These are phyloP conservation scores for Corythaixoides concolor DNA, from an alignment of 2,113 vertebrate genomes.

Conservation along the genomic window DNA sequence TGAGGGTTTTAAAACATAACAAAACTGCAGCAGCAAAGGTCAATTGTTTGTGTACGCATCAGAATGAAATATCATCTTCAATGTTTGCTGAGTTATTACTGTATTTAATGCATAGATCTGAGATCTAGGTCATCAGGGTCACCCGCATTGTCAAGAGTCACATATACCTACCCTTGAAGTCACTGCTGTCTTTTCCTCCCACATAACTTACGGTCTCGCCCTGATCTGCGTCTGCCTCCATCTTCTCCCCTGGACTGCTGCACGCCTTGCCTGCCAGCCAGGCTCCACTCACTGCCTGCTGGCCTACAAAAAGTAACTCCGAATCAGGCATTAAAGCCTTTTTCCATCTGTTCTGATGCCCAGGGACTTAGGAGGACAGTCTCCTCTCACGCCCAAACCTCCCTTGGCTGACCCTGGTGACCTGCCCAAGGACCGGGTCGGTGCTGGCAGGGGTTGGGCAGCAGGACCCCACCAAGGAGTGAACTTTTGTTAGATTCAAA, in stretches of 20 bases:
- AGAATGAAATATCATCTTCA: background rate
- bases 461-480: background rate
- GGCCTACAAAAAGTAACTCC: background rate
- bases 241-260: background rate
- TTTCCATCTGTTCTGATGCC: background rate
- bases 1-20: background rate
- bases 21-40: background rate
- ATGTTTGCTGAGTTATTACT: background rate
- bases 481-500: background rate
- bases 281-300: too few relatives aligned
- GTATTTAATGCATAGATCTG: background rate
- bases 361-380: too few relatives aligned
- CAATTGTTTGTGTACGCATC: background rate
- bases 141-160: background rate
- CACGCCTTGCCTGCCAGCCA: background rate
- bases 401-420: background rate
- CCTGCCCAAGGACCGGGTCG: background rate
- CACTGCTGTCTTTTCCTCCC: background rate
- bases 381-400: background rate
- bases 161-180: background rate
- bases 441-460: background rate
- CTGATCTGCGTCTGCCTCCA: background rate
- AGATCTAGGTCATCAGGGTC: background rate
- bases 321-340: background rate
- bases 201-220: background rate